Percentiles rank a stretch among this genome's conserved stretches.
These are phyloP conservation scores for Thecocarcelia acutangulata DNA, from an alignment of 2,888 invertebrate species.

Conservation along the genomic window DNA sequence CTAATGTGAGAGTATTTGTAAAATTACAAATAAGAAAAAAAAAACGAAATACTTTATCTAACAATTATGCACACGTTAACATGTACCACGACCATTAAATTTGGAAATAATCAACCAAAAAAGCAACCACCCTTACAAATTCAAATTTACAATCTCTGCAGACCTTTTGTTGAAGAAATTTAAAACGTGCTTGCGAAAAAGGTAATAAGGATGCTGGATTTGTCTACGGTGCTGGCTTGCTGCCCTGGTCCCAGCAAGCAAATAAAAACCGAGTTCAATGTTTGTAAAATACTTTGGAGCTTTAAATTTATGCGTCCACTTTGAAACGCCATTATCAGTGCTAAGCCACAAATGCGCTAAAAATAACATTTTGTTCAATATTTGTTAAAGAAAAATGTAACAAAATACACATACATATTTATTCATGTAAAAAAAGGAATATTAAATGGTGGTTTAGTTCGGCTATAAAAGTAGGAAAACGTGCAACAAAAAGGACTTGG, in stretches of 20 bases:
- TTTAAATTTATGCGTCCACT: conserved; percentile 69
- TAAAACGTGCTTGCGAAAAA: conserved; percentile 14
- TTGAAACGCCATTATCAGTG: conserved; percentile 70
- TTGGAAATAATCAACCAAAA: conserved; percentile 42
- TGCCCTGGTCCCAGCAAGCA: conserved; percentile 5
- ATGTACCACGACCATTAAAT: conserved; percentile 50
- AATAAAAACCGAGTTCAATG: neutral
- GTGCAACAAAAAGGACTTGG: conserved; percentile 30
- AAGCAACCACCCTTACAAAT: conserved; percentile 32
- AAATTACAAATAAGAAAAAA: conserved; percentile 40
- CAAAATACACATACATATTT: neutral
- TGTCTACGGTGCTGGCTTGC: neutral
- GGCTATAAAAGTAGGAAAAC: conserved; percentile 14
- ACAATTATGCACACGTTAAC: conserved; percentile 69
- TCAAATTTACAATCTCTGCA: conserved; percentile 62
- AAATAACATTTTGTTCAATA: conserved; percentile 60
- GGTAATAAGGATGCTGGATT: conserved; percentile 29
- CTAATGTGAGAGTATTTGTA: conserved; percentile 46
- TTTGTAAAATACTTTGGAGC: conserved; percentile 64
- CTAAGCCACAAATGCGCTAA: conserved; percentile 66
- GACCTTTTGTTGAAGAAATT: conserved; percentile 52
- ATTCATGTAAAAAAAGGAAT: neutral
- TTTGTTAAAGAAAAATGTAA: conserved; percentile 15
- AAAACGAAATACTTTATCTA: conserved; percentile 45
- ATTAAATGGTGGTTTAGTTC: conserved; percentile 16